phyloP scores from a whole-genome alignment of 2,797 vertebrate genomes.

The Lates japonicus region DNA sequence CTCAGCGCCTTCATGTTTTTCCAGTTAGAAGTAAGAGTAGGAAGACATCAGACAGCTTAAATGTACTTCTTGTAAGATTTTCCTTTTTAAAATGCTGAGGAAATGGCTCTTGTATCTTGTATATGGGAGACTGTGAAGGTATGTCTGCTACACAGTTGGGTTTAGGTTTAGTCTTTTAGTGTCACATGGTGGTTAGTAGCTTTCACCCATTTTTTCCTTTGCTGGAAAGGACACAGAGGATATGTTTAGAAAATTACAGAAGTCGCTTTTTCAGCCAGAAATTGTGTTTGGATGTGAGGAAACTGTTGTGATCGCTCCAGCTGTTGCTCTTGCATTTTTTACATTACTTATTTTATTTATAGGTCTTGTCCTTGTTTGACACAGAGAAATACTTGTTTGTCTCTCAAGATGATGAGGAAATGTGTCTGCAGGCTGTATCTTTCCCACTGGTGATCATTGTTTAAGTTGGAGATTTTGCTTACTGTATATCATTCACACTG shows the following conservation, averaged over 20 bases:
- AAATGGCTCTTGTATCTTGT: constrained; percentile 7
- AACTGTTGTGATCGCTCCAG: constrained; percentile 66
- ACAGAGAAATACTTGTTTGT: neutral
- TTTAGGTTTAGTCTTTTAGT: neutral
- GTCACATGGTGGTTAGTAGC: neutral
- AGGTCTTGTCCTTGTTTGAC: neutral
- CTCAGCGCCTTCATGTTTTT: neutral
- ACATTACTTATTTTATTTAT: neutral
- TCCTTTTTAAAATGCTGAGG: constrained; percentile 18
- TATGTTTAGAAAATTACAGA: neutral
- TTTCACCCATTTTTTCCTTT: neutral
- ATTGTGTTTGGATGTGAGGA: neutral
- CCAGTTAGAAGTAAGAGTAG: constrained; percentile 1
- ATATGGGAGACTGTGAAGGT: constrained; percentile 44
- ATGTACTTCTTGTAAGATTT: neutral
- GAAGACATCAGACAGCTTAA: neutral
- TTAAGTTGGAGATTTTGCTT: neutral
- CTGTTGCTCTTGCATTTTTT: constrained; percentile 85
- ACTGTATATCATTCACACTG: neutral
- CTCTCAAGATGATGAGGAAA: neutral
- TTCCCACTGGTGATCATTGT: neutral
- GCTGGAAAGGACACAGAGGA: neutral
- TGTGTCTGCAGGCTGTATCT: neutral
- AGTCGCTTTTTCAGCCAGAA: neutral
- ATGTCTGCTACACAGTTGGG: constrained; percentile 3